These are phyloP conservation scores for Cremastobaeus sp. DNA, from an alignment of 2,888 invertebrate species.

Conservation along the genomic window DNA sequence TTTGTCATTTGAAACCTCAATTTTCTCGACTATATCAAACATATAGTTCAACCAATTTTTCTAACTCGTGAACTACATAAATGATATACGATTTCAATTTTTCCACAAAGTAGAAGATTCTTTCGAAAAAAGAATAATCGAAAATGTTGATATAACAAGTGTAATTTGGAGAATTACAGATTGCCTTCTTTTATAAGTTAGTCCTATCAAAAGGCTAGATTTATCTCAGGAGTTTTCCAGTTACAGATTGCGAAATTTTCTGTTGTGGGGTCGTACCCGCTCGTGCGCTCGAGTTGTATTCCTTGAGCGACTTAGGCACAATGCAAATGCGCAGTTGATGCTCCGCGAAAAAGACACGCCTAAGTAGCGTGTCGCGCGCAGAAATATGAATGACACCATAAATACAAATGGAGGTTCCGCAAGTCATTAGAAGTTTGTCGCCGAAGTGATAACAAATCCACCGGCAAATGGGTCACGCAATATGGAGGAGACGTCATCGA, in stretches of 20 bases:
- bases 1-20: slow-evolving; percentile 4
- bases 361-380: background rate
- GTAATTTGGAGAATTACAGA: too few species aligned
- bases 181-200: background rate
- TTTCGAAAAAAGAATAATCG: too few species aligned
- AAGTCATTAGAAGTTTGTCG: slow-evolving; percentile 25
- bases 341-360: slow-evolving; percentile 4
- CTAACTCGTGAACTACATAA: background rate
- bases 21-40: too few species aligned
- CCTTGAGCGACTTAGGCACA: slow-evolving; percentile 22
- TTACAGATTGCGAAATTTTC: slow-evolving; percentile 24
- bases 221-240: slow-evolving; percentile 9
- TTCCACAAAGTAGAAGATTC: too few species aligned
- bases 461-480: slow-evolving; percentile 36
- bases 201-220: background rate
- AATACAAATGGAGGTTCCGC: slow-evolving; percentile 22
- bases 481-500: slow-evolving; percentile 22
- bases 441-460: slow-evolving; percentile 42
- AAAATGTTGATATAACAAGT: too few species aligned
- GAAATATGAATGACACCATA: slow-evolving; percentile 38
- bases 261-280: background rate
- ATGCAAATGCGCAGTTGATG: slow-evolving; percentile 39
- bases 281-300: slow-evolving; percentile 4
- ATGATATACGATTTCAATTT: too few species aligned
- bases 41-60: too few species aligned